phyloP scores from a whole-genome alignment of 2,797 vertebrate species.

The Todus mexicanus region DNA sequence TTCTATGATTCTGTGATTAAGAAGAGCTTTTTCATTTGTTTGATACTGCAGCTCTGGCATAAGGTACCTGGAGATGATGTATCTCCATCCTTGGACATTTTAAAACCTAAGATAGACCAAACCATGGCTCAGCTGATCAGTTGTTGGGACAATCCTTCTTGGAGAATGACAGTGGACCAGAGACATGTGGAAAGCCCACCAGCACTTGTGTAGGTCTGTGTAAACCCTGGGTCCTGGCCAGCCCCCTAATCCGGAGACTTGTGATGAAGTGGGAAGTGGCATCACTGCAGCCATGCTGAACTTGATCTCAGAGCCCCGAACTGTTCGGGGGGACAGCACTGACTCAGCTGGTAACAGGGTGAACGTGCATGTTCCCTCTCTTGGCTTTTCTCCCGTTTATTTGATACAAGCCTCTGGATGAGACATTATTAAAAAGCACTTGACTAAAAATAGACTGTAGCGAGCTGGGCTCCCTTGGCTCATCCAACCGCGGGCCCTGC shows the following conservation, averaged over 20 bases:
- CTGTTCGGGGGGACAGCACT: neutral
- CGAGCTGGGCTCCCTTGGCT: neutral
- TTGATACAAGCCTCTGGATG: neutral
- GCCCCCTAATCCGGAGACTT: neutral
- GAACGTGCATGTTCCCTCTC: neutral
- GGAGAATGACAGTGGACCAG: rapidly evolving
- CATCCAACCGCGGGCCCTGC: neutral
- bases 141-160: neutral
- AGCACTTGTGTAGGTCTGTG: neutral
- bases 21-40: neutral
- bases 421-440: slow-evolving; percentile 21
- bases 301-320: neutral
- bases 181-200: neutral
- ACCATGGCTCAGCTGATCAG: neutral
- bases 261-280: neutral
- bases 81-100: neutral
- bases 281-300: neutral
- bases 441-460: neutral
- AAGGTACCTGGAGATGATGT: neutral
- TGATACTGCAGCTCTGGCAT: neutral
- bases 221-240: neutral
- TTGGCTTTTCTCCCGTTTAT: neutral
- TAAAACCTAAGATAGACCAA: neutral
- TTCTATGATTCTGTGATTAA: neutral
- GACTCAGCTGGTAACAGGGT: neutral